Percentiles rank a stretch among this genome's conserved stretches.
These are phyloP conservation scores for Nestor notabilis DNA, from an alignment of 2,113 vertebrate genomes.

Conservation along the genomic window DNA sequence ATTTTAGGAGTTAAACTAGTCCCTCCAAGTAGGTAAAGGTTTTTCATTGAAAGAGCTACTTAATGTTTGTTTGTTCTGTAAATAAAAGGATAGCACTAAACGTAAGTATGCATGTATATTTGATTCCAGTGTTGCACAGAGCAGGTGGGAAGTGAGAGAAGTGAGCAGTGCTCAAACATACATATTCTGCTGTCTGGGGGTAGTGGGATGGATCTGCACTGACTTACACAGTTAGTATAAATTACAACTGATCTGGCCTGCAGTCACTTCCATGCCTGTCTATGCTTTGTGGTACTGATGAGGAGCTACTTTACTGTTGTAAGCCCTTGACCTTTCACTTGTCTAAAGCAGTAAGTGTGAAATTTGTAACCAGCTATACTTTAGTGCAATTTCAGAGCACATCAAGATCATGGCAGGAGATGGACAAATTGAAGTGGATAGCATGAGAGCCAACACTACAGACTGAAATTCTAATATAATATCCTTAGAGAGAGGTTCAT, in stretches of 20 bases:
- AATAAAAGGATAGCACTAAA: background rate
- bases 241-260: conserved; percentile 52
- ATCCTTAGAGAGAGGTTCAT: background rate
- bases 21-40: background rate
- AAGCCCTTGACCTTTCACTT: conserved; percentile 65
- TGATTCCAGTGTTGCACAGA: background rate
- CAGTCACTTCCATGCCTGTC: conserved; percentile 28
- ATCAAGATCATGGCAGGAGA: conserved; percentile 42
- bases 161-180: background rate
- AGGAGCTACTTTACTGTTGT: conserved; percentile 44
- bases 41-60: background rate
- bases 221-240: conserved; percentile 20
- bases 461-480: background rate
- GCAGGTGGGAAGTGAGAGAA: background rate
- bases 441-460: background rate
- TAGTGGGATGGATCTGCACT: background rate
- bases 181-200: background rate
- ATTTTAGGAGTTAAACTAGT: background rate
- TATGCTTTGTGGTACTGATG: conserved; percentile 8
- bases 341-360: conserved; percentile 62
- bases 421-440: conserved; percentile 43
- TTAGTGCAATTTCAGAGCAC: conserved; percentile 51
- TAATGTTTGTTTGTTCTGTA: background rate
- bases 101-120: background rate
- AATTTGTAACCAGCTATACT: conserved; percentile 51